These are phyloP conservation scores for Ceyx cyanopectus DNA, from an alignment of 2,113 vertebrate genomes.

Conservation along the genomic window DNA sequence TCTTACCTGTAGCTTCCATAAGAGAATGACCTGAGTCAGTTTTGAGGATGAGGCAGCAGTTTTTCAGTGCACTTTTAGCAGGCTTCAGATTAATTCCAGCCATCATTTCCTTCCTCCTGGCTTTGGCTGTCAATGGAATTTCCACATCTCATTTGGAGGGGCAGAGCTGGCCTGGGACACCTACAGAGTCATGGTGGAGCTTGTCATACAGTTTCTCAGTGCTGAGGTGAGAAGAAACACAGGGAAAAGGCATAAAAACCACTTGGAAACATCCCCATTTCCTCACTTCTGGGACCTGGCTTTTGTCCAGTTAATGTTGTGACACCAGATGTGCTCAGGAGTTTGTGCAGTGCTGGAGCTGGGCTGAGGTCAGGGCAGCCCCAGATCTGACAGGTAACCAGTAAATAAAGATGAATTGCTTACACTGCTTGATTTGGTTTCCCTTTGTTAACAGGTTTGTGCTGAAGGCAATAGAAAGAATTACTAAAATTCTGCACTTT, in stretches of 20 bases:
- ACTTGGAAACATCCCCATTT: not conserved
- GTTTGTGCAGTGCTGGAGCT: not conserved
- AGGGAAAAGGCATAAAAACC: not conserved
- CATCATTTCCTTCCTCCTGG: not conserved
- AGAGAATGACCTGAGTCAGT: not conserved
- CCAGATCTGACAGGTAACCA: not conserved
- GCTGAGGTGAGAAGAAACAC: not conserved
- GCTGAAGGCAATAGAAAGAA: not conserved
- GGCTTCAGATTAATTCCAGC: not conserved
- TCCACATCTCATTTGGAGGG: not conserved
- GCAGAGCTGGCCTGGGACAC: not conserved
- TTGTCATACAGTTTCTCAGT: rapidly evolving
- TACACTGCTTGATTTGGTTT: not conserved
- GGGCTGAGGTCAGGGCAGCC: slow-evolving; percentile 10
- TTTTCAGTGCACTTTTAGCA: not conserved
- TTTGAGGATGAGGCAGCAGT: not conserved
- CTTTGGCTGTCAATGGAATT: rapidly evolving
- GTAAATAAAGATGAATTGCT: not conserved
- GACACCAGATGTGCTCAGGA: not conserved
- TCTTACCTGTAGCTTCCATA: not conserved
- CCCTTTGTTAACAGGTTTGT: not conserved
- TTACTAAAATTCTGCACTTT: not conserved
- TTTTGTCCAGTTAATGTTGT: not conserved
- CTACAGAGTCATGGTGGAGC: rapidly evolving
- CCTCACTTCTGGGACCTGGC: not conserved